Evolutionary conservation across 1,140 invertebrate genomes (phyloP).

Genomic region (Venturia canescens): DNA sequence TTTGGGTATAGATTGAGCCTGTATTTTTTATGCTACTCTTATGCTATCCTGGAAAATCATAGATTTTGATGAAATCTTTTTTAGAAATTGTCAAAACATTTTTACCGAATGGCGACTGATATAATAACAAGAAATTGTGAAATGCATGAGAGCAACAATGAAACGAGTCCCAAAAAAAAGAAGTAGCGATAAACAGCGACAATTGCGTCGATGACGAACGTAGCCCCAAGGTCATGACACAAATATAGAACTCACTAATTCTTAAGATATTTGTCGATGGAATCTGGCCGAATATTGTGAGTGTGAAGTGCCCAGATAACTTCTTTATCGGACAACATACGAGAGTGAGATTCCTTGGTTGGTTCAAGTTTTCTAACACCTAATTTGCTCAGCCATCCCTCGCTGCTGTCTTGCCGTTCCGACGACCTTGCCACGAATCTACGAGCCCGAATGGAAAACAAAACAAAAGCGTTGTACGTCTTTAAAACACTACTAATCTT

Average conservation of each 20-base stretch:
- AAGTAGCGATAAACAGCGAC: not conserved
- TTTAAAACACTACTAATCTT: too few relatives aligned
- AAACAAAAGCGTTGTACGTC: constrained; percentile 15
- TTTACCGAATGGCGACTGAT: not conserved
- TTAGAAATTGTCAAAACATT: too few relatives aligned
- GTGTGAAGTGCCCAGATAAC: constrained; percentile 96
- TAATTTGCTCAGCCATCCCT: constrained; percentile 93
- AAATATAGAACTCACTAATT: constrained; percentile 90
- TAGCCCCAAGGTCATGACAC: constrained; percentile 1
- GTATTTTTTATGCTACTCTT: too few relatives aligned
- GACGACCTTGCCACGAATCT: constrained; percentile 73
- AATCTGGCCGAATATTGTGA: constrained; percentile 94
- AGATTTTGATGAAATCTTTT: too few relatives aligned
- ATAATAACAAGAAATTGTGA: not conserved
- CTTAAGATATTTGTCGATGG: constrained; percentile 88
- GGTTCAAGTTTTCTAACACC: constrained; percentile 94
- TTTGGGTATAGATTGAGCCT: too few relatives aligned
- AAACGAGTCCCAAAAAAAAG: not conserved
- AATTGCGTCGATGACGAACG: constrained; percentile 4
- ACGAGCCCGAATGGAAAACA: constrained; percentile 47
- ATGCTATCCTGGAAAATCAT: too few relatives aligned
- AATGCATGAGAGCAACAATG: not conserved
- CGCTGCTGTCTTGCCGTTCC: constrained; percentile 77
- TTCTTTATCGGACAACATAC: constrained; percentile 96
- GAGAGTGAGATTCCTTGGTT: constrained; percentile 96